Evolutionary conservation across 2,888 invertebrate genomes (phyloP).

Genomic region (Amphimallon solstitiale): DNA sequence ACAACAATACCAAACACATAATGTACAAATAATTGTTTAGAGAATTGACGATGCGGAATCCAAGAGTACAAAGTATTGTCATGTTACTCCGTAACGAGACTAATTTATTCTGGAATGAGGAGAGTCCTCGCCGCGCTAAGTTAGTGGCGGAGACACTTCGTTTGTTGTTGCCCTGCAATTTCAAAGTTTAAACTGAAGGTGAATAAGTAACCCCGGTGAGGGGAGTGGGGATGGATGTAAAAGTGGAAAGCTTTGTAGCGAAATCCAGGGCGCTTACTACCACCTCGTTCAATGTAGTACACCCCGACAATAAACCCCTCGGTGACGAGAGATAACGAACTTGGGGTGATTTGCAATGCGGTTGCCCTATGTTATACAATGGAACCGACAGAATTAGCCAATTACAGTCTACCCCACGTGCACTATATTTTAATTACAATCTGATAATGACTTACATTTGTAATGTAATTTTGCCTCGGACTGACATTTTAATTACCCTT

Average conservation of each 20-base stretch:
- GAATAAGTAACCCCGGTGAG: slow-evolving; percentile 17
- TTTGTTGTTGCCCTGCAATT: slow-evolving; percentile 27
- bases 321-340: slow-evolving; percentile 55
- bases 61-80: not conserved
- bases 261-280: slow-evolving; percentile 32
- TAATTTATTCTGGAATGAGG: slow-evolving; percentile 4
- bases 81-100: slow-evolving; percentile 7
- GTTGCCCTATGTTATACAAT: slow-evolving; percentile 64
- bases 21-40: slow-evolving; percentile 2
- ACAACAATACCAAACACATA: slow-evolving; percentile 8
- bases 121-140: not conserved
- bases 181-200: slow-evolving; percentile 33
- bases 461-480: slow-evolving; percentile 33
- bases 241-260: slow-evolving; percentile 29
- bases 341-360: slow-evolving; percentile 62
- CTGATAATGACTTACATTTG: slow-evolving; percentile 56
- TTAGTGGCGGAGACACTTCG: not conserved
- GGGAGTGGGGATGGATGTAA: not conserved
- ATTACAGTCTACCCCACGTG: slow-evolving; percentile 61
- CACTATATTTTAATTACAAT: slow-evolving; percentile 64
- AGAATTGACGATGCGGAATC: slow-evolving; percentile 4
- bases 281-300: slow-evolving; percentile 33
- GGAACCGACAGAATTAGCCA: slow-evolving; percentile 63
- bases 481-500: slow-evolving; percentile 30
- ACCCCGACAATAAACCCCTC: slow-evolving; percentile 36